Evolutionary conservation across 2,888 invertebrate genomes (phyloP).

Genomic region (Drosophila atroscutellata): DNA sequence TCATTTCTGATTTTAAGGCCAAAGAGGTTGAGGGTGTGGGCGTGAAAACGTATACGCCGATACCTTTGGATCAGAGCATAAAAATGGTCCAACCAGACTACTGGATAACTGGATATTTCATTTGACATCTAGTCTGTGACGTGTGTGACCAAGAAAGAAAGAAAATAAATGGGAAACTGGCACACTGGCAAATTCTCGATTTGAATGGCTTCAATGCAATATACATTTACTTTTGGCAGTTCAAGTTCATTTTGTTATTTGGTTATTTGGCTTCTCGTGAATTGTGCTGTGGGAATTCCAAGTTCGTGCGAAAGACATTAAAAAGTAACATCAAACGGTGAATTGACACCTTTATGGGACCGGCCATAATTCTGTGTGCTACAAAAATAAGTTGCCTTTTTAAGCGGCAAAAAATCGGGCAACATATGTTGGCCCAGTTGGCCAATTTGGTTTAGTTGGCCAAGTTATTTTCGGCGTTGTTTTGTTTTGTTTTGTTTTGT

Average conservation of each 20-base stretch:
- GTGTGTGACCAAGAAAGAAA: too few relatives aligned
- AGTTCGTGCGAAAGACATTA: conserved; percentile 34
- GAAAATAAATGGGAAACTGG: too few relatives aligned
- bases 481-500: conserved; percentile 4
- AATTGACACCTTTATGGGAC: conserved; percentile 54
- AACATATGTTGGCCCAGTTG: conserved; percentile 51
- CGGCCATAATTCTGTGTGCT: conserved; percentile 55
- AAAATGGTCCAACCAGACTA: too few relatives aligned
- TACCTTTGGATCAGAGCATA: too few relatives aligned
- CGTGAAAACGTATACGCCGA: too few relatives aligned
- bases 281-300: conserved; percentile 6
- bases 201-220: conserved; percentile 24
- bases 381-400: conserved; percentile 39
- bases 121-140: too few relatives aligned
- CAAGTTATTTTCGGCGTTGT: conserved; percentile 6
- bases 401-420: conserved; percentile 16
- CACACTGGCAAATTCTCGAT: too few relatives aligned
- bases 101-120: too few relatives aligned
- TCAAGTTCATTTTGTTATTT: conserved; percentile 3
- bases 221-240: conserved; percentile 37
- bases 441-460: conserved; percentile 2
- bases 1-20: too few relatives aligned
- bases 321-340: conserved; percentile 58
- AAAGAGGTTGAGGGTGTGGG: too few relatives aligned
- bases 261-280: not conserved